Base-by-base conservation (phyloP, 1,140 invertebrate species). In the Mesaphorura yosii region DNA sequence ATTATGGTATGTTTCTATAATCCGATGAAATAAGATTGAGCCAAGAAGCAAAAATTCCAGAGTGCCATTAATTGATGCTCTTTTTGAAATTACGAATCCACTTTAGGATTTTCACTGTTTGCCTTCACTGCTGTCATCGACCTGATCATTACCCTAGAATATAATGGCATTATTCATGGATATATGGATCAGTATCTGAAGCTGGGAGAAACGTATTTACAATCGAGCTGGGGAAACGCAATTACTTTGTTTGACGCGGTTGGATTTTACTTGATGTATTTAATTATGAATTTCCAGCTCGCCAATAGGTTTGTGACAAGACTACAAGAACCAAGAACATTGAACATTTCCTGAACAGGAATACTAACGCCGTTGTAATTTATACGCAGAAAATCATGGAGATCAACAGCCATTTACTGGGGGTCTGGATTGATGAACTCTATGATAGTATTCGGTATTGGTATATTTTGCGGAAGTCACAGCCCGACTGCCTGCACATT, bases 121-220 rank as follows among this genome's bases (percentile, higher is more conserved):
- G 47, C 55, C 0, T 63, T 63, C 47, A 58, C 57, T 12, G 52
- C 55, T 23, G 39, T 57, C 20, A 59, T 63, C 48, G 61, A 63
- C 42, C 41, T 57, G 44, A 59, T 63, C 22, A 59, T 59, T 42
- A 31, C 57, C 15, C 42, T 63, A 34, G 57, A 59, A 41, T 59
- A 46, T 37, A 48, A 39, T 34, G 57, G 58, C 17, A 17, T 55
- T 23, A 58, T 59, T 39, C 29, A 31, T 38, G 51, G 44, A 45
- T 63, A 58, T 38, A 63, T 63, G 61, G 57, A 52, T 15, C 51
- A 58, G 34, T 63, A 63, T 42, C 51, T 63, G 38, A 56, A 59
- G 26, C 37, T 59, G 26, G 61, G 57, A 17, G 61, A 63, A 45
- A 54, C 57, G 10, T 63, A 63, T 42, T 48, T 63, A 23, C 23